Conservation (phyloP, 2,113 vertebrate genomes). For the Gila orcuttii region DNA sequence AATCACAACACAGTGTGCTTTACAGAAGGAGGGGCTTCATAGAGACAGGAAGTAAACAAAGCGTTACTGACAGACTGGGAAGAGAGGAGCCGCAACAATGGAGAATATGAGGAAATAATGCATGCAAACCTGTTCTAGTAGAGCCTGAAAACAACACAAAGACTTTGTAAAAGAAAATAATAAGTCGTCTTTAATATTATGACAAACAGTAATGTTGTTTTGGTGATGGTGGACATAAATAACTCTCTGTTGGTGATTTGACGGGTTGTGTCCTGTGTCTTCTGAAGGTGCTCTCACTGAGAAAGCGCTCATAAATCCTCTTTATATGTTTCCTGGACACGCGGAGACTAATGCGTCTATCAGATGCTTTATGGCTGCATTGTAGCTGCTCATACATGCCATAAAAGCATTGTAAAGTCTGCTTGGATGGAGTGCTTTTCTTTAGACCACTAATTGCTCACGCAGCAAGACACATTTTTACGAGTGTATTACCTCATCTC, state of each 20-base stretch:
- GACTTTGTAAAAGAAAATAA: too few relatives aligned
- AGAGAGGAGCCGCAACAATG: too few relatives aligned
- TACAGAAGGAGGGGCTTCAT: too few relatives aligned
- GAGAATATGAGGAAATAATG: too few relatives aligned
- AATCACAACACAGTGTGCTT: too few relatives aligned
- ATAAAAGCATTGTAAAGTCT: conserved; percentile 69
- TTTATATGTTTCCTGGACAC: conserved; percentile 79
- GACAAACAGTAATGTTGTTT: background rate
- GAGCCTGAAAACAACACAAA: too few relatives aligned
- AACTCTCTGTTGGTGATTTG: conserved; percentile 67
- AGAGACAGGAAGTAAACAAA: too few relatives aligned
- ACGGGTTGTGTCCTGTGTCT: conserved; percentile 73
- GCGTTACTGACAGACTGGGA: too few relatives aligned
- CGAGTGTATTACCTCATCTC: conserved; percentile 20
- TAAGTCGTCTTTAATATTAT: background rate
- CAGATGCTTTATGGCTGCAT: conserved; percentile 73
- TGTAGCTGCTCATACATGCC: conserved; percentile 68
- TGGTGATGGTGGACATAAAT: conserved; percentile 7
- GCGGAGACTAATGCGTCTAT: conserved; percentile 78
- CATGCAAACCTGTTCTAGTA: too few relatives aligned
- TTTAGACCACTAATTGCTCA: conserved; percentile 49
- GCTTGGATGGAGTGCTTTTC: conserved; percentile 54
- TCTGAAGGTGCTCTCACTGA: conserved; percentile 71
- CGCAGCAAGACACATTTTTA: conserved; percentile 27
- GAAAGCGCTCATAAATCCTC: conserved; percentile 79